phyloP scores from a whole-genome alignment of 2,888 invertebrate genomes.

The Achlya flavicornis region DNA sequence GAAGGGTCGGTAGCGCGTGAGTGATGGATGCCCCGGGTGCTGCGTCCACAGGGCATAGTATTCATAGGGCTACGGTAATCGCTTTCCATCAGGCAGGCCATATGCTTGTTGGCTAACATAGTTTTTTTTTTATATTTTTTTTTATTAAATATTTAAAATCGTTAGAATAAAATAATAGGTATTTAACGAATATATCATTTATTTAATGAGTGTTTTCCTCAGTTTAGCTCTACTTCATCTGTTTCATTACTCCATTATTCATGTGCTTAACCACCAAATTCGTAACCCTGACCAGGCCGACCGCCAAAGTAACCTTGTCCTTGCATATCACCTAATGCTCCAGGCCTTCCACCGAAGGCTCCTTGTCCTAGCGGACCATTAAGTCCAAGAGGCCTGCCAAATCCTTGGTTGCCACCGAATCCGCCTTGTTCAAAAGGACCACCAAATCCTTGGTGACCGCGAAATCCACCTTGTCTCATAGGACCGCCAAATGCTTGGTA shows the following conservation, averaged over 20 bases:
- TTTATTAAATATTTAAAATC: no score
- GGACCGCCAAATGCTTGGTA: not conserved
- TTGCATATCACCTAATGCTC: not conserved
- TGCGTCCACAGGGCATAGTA: no score
- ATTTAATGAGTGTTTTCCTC: not conserved
- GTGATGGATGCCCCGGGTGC: no score
- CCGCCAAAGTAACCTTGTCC: not conserved
- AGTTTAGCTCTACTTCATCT: no score
- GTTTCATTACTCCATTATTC: not conserved
- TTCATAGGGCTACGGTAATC: no score
- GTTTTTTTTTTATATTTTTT: no score
- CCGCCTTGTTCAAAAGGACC: slow-evolving; percentile 1
- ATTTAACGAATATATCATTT: not conserved
- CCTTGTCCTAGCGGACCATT: not conserved
- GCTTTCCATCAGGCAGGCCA: no score
- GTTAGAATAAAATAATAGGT: no score
- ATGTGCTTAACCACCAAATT: not conserved
- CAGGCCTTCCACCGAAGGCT: not conserved
- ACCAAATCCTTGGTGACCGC: not conserved
- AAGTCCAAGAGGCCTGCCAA: not conserved
- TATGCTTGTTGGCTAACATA: no score
- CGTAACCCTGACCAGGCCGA: not conserved
- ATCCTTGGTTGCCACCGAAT: no score
- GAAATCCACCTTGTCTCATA: not conserved
- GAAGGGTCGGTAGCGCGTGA: no score